These are phyloP conservation scores for Trididemnum miniatum DNA, from an alignment of 23 tunicate genomes.

Conservation along the genomic window DNA sequence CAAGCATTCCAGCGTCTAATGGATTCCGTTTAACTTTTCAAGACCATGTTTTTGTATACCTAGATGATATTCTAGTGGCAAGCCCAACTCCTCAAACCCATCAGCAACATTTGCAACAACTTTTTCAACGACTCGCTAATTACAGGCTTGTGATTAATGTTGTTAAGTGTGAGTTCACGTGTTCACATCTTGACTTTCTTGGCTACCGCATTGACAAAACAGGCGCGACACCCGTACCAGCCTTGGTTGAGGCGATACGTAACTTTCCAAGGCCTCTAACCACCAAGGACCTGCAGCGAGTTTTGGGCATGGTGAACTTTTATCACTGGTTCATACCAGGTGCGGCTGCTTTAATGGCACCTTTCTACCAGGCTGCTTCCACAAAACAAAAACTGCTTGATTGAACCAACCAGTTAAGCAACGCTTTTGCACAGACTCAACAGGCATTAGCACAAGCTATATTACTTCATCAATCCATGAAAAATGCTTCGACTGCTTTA, in stretches of 20 bases:
- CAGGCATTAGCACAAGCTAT: too few species aligned
- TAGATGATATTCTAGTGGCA: not conserved
- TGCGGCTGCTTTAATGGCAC: not conserved
- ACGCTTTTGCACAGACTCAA: too few species aligned
- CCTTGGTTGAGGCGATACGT: not conserved
- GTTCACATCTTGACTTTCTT: not conserved
- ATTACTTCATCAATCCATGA: not conserved
- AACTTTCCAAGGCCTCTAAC: not conserved
- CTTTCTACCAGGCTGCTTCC: not conserved
- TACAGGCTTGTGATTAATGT: not conserved
- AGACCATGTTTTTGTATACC: not conserved
- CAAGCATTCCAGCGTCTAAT: not conserved
- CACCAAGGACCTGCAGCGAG: not conserved
- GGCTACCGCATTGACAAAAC: not conserved
- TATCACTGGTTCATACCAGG: not conserved
- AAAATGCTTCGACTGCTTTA: not conserved
- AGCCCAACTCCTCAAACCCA: not conserved
- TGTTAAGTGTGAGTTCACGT: not conserved
- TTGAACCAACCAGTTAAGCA: too few species aligned
- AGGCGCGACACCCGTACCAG: not conserved
- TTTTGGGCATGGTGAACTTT: not conserved
- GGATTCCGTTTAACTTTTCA: not conserved
- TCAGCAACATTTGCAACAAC: not conserved
- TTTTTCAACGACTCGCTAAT: not conserved
- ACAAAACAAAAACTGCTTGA: too few species aligned